Evolutionary conservation across 2,113 vertebrate genomes (phyloP), one percentile per base, ranked within the genome.

Genomic region (Girardinichthys multiradiatus): DNA sequence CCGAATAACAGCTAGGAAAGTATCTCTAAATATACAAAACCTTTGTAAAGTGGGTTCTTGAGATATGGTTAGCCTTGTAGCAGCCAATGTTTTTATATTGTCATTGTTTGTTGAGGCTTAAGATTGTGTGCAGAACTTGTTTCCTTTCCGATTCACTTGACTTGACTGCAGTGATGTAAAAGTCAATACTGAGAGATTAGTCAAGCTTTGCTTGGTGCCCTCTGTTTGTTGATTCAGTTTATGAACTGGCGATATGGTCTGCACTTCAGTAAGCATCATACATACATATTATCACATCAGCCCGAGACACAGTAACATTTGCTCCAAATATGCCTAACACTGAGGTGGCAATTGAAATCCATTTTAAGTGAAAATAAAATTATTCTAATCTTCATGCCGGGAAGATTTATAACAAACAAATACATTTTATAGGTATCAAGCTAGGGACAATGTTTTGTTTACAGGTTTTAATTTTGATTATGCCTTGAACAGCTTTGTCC

Each of bases 111-210:
- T 75, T 57, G n/a, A 4, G 58, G 42, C 63, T 76, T 77, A 57
- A 11, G 54, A 5, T 42, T 60, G 35, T 57, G 1, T 54, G 29
- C 69, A 59, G 62, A 57, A 9, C 69, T 28, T 64, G 42, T 15
- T 30, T 64, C 60, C 65, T 51, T 37, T 64, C 77, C 60, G 60
- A 54, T 70, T 81, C 45, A 73, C 58, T 73, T 71, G 14, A 69
- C 59, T 81, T 42, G 15, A 60, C 17, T 64, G 61, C 14, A 64
- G 37, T 28, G 35, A 78, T 37, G 37, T 35, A 33, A 69, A 67
- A 57, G 48, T 73, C 39, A n/a, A 73, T 79, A 74, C 27, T 59
- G 26, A 63, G 35, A 64, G 30, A 45, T 27, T 42, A 54, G 19
- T 3, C 42, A 51, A 29, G 33, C 12, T 35, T 66, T 71, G 31